phyloP scores from a whole-genome alignment of 2,888 invertebrate genomes.

The Lordiphosa fenestrarum region DNA sequence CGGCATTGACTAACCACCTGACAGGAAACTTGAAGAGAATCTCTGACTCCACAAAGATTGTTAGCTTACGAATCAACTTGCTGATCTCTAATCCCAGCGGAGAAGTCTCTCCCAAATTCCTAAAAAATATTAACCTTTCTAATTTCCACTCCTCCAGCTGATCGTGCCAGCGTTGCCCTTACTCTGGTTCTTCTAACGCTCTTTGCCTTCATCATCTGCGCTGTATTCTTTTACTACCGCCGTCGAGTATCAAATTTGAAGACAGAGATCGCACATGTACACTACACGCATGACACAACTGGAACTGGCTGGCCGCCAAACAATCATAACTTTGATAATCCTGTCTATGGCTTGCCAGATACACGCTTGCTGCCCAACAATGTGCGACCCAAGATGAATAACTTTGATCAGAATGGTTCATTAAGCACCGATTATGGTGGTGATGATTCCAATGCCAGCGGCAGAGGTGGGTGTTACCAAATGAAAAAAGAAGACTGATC shows the following conservation, averaged over 20 bases:
- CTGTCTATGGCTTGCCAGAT: constrained; percentile 90
- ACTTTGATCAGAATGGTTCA: constrained; percentile 74
- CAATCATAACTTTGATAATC: constrained; percentile 91
- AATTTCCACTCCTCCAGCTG: constrained; percentile 76
- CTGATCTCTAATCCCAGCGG: no score
- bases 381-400: constrained; percentile 78
- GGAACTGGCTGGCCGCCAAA: constrained; percentile 76
- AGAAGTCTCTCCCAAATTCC: no score
- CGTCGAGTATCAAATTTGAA: constrained; percentile 90
- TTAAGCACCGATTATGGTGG: constrained; percentile 70
- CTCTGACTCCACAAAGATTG: no score
- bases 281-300: constrained; percentile 90
- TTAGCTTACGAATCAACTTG: no score
- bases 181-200: constrained; percentile 86
- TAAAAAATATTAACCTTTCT: background rate
- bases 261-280: constrained; percentile 91
- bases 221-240: constrained; percentile 88
- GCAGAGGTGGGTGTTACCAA: constrained; percentile 76
- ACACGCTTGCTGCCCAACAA: constrained; percentile 80
- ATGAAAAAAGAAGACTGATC: background rate
- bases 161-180: constrained; percentile 82
- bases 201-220: constrained; percentile 83
- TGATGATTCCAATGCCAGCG: constrained; percentile 81
- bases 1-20: no score
- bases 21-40: no score